A percentile compares a stretch with the other conserved stretches of the same genome.
These are phyloP conservation scores for Hyppa rectilinea DNA, from an alignment of 2,888 invertebrate species.

Conservation along the genomic window DNA sequence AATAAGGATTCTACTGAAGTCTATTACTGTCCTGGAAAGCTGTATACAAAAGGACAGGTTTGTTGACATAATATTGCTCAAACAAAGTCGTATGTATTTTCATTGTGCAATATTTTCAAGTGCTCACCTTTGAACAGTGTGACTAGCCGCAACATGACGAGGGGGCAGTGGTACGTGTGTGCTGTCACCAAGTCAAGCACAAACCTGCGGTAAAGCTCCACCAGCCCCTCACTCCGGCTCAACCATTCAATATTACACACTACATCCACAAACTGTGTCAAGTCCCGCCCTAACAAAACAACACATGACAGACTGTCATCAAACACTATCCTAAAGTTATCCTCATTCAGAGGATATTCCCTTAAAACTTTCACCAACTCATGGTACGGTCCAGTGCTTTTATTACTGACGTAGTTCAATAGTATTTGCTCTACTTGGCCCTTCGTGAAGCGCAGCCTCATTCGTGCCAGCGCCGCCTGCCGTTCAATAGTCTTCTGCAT, in stretches of 20 bases:
- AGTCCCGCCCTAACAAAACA: conserved; percentile 81
- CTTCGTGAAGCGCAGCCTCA: conserved; percentile 84
- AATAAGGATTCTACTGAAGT: not conserved
- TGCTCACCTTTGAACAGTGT: conserved; percentile 85
- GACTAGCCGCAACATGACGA: conserved; percentile 80
- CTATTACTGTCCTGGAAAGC: no score
- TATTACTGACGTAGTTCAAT: conserved; percentile 79
- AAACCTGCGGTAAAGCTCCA: conserved; percentile 81
- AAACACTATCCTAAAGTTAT: conserved; percentile 83
- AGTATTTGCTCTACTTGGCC: conserved; percentile 87
- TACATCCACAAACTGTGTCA: conserved; percentile 82
- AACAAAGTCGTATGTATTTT: not conserved
- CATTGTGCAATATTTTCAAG: conserved; percentile 30
- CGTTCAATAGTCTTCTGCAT: conserved; percentile 86
- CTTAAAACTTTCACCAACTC: conserved; percentile 87
- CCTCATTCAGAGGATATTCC: conserved; percentile 83
- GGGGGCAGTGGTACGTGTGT: conserved; percentile 85
- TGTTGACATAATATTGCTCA: not conserved
- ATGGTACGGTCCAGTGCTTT: conserved; percentile 82
- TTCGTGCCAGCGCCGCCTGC: conserved; percentile 80
- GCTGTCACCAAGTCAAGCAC: conserved; percentile 84
- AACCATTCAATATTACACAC: conserved; percentile 84
- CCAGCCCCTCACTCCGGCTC: conserved; percentile 76
- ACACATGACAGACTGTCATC: conserved; percentile 85
- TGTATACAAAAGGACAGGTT: not conserved